A percentile compares a stretch with the other conserved stretches of the same genome.
Evolutionary conservation across 2,888 invertebrate species (phyloP).

Genomic region (Desoria tigrina): DNA sequence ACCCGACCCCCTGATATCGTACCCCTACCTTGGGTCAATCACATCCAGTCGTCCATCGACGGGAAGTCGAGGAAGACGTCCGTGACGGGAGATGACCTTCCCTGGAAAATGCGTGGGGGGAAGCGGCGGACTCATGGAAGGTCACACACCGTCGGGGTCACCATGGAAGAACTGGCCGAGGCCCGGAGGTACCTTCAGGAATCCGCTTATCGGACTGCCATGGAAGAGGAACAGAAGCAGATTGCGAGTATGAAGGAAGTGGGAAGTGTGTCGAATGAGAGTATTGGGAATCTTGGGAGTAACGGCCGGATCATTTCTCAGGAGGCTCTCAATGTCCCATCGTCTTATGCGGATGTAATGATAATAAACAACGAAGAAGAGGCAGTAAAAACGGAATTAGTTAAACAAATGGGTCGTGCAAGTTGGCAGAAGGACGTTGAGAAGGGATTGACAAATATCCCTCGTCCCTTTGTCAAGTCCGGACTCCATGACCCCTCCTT

Average conservation of each 20-base stretch:
- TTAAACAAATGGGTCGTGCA: background rate
- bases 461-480: conserved; percentile 40
- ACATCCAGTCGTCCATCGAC: conserved; percentile 4
- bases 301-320: too few species aligned
- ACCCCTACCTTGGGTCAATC: conserved; percentile 22
- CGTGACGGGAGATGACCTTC: background rate
- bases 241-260: background rate
- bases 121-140: conserved; percentile 61
- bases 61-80: background rate
- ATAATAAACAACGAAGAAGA: background rate
- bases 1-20: conserved; percentile 10
- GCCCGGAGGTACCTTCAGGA: conserved; percentile 75
- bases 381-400: background rate
- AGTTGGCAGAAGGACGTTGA: conserved; percentile 46
- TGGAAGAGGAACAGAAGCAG: background rate
- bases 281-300: too few species aligned
- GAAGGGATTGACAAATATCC: conserved; percentile 42
- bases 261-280: too few species aligned
- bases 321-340: background rate
- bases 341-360: background rate
- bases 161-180: conserved; percentile 75
- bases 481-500: conserved; percentile 32
- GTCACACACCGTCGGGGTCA: conserved; percentile 78
- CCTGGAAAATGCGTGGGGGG: background rate
- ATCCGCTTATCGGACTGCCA: conserved; percentile 53